Conservation (phyloP, 2,113 vertebrate genomes). For the Nesogale talazaci region DNA sequence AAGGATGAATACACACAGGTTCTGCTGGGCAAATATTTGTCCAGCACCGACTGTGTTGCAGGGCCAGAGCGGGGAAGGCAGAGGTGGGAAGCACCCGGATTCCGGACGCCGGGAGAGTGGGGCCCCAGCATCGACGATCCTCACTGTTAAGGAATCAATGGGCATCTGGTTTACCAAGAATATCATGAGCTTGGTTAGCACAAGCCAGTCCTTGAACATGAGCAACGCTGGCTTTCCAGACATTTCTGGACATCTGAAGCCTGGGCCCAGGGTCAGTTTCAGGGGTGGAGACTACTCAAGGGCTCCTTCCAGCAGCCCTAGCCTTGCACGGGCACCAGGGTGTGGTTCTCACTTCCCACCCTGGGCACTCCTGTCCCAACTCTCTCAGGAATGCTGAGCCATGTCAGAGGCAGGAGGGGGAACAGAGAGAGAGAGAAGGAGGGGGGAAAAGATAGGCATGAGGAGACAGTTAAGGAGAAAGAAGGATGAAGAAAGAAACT, state of each 20-base stretch:
- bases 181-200: not conserved
- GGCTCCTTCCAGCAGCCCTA: not conserved
- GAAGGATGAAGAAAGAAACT: no score
- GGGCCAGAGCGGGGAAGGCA: not conserved
- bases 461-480: no score
- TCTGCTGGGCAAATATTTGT: not conserved
- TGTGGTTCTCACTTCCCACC: not conserved
- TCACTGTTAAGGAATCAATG: not conserved
- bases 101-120: not conserved
- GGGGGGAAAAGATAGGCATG: no score
- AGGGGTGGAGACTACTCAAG: not conserved
- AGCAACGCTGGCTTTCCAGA: not conserved
- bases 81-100: not conserved
- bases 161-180: not conserved
- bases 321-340: not conserved
- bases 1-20: not conserved
- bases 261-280: not conserved
- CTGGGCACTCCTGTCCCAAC: no score
- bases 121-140: no score
- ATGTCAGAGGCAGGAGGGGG: not conserved
- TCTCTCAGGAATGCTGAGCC: not conserved
- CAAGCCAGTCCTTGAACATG: not conserved
- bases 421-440: rapidly evolving
- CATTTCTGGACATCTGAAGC: not conserved
- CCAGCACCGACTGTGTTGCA: not conserved